These are phyloP conservation scores for Paramisgurnus dabryanus DNA, from an alignment of 2,113 vertebrate genomes.

Conservation along the genomic window DNA sequence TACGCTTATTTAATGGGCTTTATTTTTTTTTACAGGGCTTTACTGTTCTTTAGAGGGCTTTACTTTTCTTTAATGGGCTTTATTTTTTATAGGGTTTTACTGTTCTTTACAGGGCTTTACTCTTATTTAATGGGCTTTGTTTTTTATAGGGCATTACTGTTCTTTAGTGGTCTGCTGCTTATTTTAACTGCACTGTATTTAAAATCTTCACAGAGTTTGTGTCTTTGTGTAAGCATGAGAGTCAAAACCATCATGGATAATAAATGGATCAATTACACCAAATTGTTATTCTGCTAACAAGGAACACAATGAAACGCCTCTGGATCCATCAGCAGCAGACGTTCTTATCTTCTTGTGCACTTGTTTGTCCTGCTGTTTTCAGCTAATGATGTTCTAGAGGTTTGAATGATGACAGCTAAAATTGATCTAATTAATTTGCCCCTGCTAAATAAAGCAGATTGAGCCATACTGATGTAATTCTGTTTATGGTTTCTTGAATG, in stretches of 20 bases:
- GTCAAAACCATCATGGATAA: slow-evolving; percentile 30
- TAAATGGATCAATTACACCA: slow-evolving; percentile 39
- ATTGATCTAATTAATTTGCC: slow-evolving; percentile 41
- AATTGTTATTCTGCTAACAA: slow-evolving; percentile 33
- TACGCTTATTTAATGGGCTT: no score
- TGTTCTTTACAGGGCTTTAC: no score
- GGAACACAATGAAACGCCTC: neutral
- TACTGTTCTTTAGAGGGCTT: no score
- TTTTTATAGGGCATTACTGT: no score
- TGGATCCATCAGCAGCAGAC: slow-evolving; percentile 13
- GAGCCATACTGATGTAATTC: slow-evolving; percentile 28
- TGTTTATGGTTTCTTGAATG: slow-evolving; percentile 26
- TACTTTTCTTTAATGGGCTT: no score
- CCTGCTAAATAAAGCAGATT: slow-evolving; percentile 25
- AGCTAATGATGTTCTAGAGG: slow-evolving; percentile 9
- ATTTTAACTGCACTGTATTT: no score
- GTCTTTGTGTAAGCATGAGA: neutral
- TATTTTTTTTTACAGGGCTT: no score
- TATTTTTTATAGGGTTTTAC: no score
- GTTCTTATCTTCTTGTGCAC: slow-evolving; percentile 7
- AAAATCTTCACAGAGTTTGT: neutral
- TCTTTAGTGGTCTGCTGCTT: no score
- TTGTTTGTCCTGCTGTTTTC: neutral
- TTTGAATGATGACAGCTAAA: slow-evolving; percentile 6
- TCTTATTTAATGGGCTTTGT: no score